These are phyloP conservation scores for Synergus umbraculus DNA, from an alignment of 2,888 invertebrate genomes.

Conservation along the genomic window DNA sequence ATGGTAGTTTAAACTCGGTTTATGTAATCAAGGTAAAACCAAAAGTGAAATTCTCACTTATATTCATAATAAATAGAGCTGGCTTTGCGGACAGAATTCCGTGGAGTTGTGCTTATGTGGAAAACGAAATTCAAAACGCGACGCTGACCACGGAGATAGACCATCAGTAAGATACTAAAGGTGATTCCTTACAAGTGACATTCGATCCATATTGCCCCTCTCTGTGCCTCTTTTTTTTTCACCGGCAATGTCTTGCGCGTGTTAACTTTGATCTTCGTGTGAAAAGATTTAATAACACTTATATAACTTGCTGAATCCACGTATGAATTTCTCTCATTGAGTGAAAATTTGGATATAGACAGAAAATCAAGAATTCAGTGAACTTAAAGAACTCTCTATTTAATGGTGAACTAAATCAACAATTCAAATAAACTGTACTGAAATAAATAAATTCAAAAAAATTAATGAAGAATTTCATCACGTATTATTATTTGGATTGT, in stretches of 20 bases:
- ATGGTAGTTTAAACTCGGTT: slow-evolving; percentile 3
- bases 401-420: too few species aligned
- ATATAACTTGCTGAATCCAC: background rate
- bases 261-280: slow-evolving; percentile 31
- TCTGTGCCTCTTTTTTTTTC: slow-evolving; percentile 29
- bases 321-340: background rate
- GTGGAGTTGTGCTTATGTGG: slow-evolving; percentile 35
- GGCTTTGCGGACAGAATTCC: slow-evolving; percentile 25
- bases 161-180: slow-evolving; percentile 68
- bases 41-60: slow-evolving; percentile 55
- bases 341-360: background rate
- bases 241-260: slow-evolving; percentile 37
- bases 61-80: slow-evolving; percentile 53
- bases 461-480: background rate
- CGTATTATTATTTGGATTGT: background rate
- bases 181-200: slow-evolving; percentile 74
- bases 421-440: too few species aligned
- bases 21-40: background rate
- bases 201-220: slow-evolving; percentile 61
- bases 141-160: slow-evolving; percentile 63
- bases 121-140: slow-evolving; percentile 60
- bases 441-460: too few species aligned
- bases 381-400: background rate
- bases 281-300: slow-evolving; percentile 34
- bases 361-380: background rate